Evolutionary conservation across 1,140 invertebrate species (phyloP), one percentile per base, ranked within the genome.

Genomic region (Dendroctonus valens): DNA sequence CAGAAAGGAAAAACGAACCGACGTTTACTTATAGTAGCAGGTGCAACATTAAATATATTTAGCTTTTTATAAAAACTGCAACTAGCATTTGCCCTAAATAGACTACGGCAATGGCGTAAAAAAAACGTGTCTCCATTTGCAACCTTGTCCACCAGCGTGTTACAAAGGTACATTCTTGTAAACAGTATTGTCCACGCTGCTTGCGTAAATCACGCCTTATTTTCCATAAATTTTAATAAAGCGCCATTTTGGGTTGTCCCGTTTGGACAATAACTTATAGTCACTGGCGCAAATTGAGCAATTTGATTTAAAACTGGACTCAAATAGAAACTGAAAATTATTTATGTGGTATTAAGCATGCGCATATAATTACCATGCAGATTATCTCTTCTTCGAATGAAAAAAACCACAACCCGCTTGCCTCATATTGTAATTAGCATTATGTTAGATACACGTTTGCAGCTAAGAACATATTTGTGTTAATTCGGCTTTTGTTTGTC

Each of bases 371-470:
- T 60, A 60, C 14, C 59, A 60, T 60, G 26, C 5, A 44, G 46
- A 60, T 60, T 60, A 60, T 48, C 59, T 60, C 59, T 50, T 60
- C 59, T 55, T 49, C 14, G 48, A 51, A 15, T 8, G 15, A n/a
- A 38, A 39, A 59, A 60, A 49, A 60, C 6, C 41, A 51, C 59
- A 60, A 38, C 37, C n/a, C 14, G 9, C 44, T 60, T 60, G 59
- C 59, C 50, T 60, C 15, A 60, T 50, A 41, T 39, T 58, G 41
- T 60, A 60, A 60, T 60, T 60, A 60, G 46, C 59, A 60, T 60
- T 58, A 46, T 11, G n/a, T 42, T 44, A 46, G 44, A 49, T 49
- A 37, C 26, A 60, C 14, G 46, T 15, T 49, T 39, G 46, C 12
- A 49, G 7, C 59, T 38, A 39, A 41, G 52, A 41, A 41, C 8